phyloP scores from a whole-genome alignment of 1,140 invertebrate species.

The Limonius californicus region DNA sequence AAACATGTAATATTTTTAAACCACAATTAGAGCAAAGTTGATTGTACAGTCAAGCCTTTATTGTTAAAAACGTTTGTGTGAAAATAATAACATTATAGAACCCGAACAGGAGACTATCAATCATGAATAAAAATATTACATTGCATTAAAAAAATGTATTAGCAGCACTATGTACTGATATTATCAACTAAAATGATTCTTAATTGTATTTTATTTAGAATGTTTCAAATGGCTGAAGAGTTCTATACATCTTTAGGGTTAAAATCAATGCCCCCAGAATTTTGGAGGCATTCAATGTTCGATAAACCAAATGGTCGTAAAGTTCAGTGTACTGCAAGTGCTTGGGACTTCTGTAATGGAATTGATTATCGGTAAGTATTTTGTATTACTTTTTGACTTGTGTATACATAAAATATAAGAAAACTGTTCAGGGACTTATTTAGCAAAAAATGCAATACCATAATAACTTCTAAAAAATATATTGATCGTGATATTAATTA shows the following conservation, averaged over 20 bases:
- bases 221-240: conserved; percentile 77
- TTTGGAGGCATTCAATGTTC: conserved; percentile 75
- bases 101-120: too few species aligned
- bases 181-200: too few species aligned
- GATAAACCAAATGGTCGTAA: conserved; percentile 66
- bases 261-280: conserved; percentile 72
- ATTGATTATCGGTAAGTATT: conserved; percentile 69
- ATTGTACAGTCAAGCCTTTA: neutral
- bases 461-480: too few species aligned
- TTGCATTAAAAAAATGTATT: neutral
- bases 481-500: too few species aligned
- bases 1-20: too few species aligned
- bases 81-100: too few species aligned
- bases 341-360: conserved; percentile 84
- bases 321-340: conserved; percentile 79
- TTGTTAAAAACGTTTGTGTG: neutral
- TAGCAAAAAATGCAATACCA: too few species aligned
- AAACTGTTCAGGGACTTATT: neutral
- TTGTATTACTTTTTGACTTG: neutral
- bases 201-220: too few species aligned
- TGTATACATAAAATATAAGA: neutral
- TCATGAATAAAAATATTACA: too few species aligned
- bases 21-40: too few species aligned
- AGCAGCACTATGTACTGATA: neutral
- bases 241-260: conserved; percentile 78